Evolutionary conservation across 2,888 invertebrate genomes (phyloP), one percentile per base, ranked within the genome.

Genomic region (Sinodicranocentrus sp.): DNA sequence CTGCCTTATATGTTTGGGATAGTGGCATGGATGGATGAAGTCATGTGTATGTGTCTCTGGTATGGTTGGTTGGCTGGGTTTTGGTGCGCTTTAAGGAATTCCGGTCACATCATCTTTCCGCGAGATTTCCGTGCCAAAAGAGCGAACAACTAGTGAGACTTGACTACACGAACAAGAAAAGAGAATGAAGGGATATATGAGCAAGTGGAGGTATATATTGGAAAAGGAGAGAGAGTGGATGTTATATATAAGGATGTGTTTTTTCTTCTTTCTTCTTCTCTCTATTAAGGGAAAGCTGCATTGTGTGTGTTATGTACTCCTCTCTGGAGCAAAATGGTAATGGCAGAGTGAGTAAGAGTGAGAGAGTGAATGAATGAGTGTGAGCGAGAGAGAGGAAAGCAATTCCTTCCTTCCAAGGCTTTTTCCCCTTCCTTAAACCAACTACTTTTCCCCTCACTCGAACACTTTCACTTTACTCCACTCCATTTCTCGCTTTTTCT

Each of bases 71-170:
- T 87, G 84, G 68, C 82, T 84, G 84, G 84, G 85, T 85, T 85
- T 84, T 75, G 75, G 75, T 75, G 82, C 82, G 82, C 82, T 82
- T 82, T 73, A 73, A 87, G 85, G 87, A 86, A 88, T 86, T 88
- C 88, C 88, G 88, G 88, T 88, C 88, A 88, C 88, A 88, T 88
- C 88, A 86, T 88, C 88, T 87, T 88, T 87, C 88, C 88, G 88
- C 86, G 87, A 87, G 88, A 87, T 87, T 88, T 88, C 88, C 86
- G 88, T 88, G 86, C 88, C 88, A 88, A 88, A 87, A 88, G 85
- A 87, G 86, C 86, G 88, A 86, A 87, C 86, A 88, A 88, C 85
- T 88, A 82, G 82, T 82, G 73, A 82, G 82, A 82, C 75, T 82
- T 82, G 82, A 82, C 75, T 82, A 82, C 82, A 82, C 57, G 68